Conservation (phyloP, 2,888 invertebrate species). For the Plebejus melissa region DNA sequence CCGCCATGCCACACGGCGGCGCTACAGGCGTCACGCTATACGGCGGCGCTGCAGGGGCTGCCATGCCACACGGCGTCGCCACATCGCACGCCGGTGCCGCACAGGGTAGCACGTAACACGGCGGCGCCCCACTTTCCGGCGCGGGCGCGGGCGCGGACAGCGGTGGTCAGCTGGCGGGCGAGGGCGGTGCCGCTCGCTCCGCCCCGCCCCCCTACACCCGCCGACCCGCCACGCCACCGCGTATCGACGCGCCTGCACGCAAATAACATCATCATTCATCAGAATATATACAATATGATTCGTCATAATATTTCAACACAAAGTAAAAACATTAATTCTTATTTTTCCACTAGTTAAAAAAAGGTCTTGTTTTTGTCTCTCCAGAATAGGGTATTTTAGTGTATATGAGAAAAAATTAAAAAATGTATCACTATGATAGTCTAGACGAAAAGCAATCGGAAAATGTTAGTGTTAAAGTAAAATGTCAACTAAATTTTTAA, state of each 20-base stretch:
- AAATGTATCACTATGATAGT: too few species aligned
- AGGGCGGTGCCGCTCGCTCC: constrained; percentile 43
- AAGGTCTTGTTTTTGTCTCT: too few species aligned
- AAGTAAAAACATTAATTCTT: too few species aligned
- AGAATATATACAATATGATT: background rate
- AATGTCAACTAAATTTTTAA: too few species aligned
- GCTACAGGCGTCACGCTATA: background rate
- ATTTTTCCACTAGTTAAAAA: too few species aligned
- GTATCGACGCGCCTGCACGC: constrained; percentile 29
- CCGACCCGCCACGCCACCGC: constrained; percentile 48
- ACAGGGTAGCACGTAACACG: background rate
- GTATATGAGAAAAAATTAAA: too few species aligned
- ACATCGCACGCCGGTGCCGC: background rate
- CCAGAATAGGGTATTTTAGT: too few species aligned
- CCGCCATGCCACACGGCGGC: background rate
- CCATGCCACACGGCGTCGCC: background rate
- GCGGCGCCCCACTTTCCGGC: background rate
- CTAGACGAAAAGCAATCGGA: too few species aligned
- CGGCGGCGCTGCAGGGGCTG: background rate
- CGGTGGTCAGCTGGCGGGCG: constrained; percentile 38
- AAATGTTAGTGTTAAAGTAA: too few species aligned
- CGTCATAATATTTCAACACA: too few species aligned
- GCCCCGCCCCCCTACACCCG: constrained; percentile 61
- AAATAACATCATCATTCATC: background rate
- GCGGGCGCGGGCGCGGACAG: constrained; percentile 29